Evolutionary conservation across 2,888 invertebrate species (phyloP).

Genomic region (Drosophila sordidapex): DNA sequence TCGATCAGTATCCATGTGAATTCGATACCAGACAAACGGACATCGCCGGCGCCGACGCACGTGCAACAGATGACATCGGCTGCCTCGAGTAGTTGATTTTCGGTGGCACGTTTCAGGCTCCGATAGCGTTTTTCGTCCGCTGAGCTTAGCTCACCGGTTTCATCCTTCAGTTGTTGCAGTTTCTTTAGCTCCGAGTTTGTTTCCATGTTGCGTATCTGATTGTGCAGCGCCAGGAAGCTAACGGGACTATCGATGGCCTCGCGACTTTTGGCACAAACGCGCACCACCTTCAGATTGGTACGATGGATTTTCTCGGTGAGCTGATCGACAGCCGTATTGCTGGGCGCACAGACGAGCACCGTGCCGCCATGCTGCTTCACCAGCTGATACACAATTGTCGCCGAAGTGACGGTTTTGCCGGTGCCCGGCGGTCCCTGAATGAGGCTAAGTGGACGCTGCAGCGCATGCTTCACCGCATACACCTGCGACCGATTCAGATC

Average conservation of each 20-base stretch:
- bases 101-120: slow-evolving; percentile 94
- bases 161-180: slow-evolving; percentile 97
- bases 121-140: slow-evolving; percentile 98
- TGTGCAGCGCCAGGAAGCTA: slow-evolving; percentile 97
- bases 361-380: slow-evolving; percentile 97
- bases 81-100: slow-evolving; percentile 95
- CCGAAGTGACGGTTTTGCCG: slow-evolving; percentile 99
- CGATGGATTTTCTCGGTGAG: slow-evolving; percentile 99
- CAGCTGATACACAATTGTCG: slow-evolving; percentile 99
- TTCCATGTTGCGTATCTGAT: slow-evolving; percentile 98
- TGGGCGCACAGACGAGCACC: slow-evolving; percentile 99
- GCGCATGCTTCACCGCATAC: slow-evolving; percentile 98
- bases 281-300: slow-evolving; percentile 96
- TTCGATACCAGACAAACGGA: slow-evolving; percentile 95
- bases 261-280: slow-evolving; percentile 98
- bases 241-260: slow-evolving; percentile 99
- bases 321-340: slow-evolving; percentile 99
- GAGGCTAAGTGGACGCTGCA: slow-evolving; percentile 97
- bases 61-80: slow-evolving; percentile 99
- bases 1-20: slow-evolving; percentile 98
- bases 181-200: slow-evolving; percentile 97
- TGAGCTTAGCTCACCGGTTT: slow-evolving; percentile 98
- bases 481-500: slow-evolving; percentile 99
- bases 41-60: slow-evolving; percentile 99
- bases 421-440: slow-evolving; percentile 97